Conservation (phyloP, 1,140 invertebrate species). For the Augochlora pura region DNA sequence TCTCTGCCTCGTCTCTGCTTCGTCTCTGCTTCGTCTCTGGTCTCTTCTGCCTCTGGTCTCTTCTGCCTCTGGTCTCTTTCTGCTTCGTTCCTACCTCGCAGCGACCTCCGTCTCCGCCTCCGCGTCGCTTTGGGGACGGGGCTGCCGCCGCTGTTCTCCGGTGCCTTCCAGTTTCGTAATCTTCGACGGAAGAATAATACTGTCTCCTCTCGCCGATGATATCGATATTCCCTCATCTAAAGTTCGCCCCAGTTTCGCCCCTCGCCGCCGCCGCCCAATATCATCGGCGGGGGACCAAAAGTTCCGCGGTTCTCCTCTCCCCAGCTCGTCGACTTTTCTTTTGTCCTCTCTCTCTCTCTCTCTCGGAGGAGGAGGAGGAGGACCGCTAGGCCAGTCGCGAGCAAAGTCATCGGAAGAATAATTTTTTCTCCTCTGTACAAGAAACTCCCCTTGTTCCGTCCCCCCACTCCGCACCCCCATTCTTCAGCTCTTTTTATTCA, state of each 20-base stretch:
- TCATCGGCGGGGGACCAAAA: constrained; percentile 23
- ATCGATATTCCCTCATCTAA: constrained; percentile 47
- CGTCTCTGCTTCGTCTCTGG: no score
- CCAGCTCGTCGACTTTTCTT: background rate
- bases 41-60: no score
- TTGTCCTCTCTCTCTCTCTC: background rate
- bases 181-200: constrained; percentile 34
- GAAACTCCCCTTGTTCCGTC: no score
- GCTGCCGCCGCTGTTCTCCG: no score
- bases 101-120: no score
- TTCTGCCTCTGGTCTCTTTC: no score
- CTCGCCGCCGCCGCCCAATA: constrained; percentile 1
- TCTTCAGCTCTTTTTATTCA: no score
- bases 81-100: no score
- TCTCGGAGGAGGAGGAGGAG: no score
- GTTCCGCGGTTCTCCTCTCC: constrained; percentile 36
- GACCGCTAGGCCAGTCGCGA: background rate
- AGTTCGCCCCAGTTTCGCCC: constrained; percentile 41
- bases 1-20: background rate
- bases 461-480: no score
- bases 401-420: constrained; percentile 27
- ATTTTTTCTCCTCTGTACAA: background rate
- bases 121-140: no score
- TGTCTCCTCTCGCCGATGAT: constrained; percentile 29
- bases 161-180: constrained; percentile 21